Percentiles rank a stretch among this genome's conserved stretches.
These are phyloP conservation scores for Phalacrocorax pelagicus DNA, from an alignment of 2,113 vertebrate species.

Conservation along the genomic window DNA sequence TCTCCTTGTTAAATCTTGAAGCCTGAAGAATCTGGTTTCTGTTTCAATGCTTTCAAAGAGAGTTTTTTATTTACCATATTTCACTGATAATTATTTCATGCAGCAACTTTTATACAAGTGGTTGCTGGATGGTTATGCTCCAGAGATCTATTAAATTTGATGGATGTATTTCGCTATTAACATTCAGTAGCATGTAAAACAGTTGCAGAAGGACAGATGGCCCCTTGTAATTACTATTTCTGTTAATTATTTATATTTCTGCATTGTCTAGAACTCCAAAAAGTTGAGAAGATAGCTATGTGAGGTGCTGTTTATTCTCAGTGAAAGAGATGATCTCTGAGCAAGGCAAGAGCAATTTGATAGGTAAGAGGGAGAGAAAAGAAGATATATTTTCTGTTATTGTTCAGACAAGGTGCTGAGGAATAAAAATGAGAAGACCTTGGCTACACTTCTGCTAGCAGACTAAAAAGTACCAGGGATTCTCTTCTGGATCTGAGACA, in stretches of 20 bases:
- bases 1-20: not conserved
- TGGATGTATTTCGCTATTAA: conserved; percentile 18
- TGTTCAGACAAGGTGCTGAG: not conserved
- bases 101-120: conserved; percentile 16
- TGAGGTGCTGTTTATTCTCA: not conserved
- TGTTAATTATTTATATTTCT: conserved; percentile 37
- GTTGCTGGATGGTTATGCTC: not conserved
- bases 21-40: not conserved
- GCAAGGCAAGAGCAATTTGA: not conserved
- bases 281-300: not conserved
- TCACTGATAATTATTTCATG: conserved; percentile 22
- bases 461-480: not conserved
- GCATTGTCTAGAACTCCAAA: not conserved
- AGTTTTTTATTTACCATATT: conserved; percentile 15
- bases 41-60: not conserved
- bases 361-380: not conserved
- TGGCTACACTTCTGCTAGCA: not conserved
- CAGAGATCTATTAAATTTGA: conserved; percentile 43
- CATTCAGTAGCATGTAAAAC: not conserved
- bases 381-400: not conserved
- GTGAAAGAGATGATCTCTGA: not conserved
- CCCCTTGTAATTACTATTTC: conserved; percentile 25
- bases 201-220: conserved; percentile 53
- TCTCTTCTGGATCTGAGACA: not conserved
- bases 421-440: not conserved